Evolutionary conservation across 2,113 vertebrate species (phyloP), one percentile per base, ranked within the genome.

Genomic region (Atractosteus spatula): DNA sequence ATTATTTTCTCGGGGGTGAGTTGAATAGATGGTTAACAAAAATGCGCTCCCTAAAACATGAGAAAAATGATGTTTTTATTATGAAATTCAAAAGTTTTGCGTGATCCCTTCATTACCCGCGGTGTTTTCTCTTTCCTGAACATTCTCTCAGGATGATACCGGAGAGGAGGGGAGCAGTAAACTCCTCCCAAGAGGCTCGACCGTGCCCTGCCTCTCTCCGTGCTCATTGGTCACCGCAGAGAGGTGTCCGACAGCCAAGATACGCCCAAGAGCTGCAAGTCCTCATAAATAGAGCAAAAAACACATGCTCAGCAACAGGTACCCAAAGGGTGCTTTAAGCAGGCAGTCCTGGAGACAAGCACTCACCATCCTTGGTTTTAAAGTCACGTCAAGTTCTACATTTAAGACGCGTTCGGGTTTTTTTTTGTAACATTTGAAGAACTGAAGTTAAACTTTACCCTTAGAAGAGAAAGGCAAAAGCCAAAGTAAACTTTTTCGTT

Each of bases 121-220:
- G 29, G 29, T 29, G 29, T 29, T 29, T 63, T n/a, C 45, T 43
- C 55, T 44, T 68, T 67, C 56, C 14, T 63, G 67, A 67, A 79
- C 54, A 61, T 79, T 74, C 57, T 68, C 62, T 70, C 80, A 81
- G 81, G 82, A 80, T 81, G 80, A 71, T 79, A 78, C 79, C 85
- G 86, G 83, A 87, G 81, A 73, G 76, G 75, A 81, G 78, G 85
- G 82, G 81, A 83, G 83, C 59, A 75, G 81, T 80, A 84, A 82
- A 77, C 82, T 77, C 86, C 85, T 75, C 89, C 86, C 42, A 1
- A 17, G 4, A 7, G 42, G 75, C 64, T 8, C 16, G 41, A 41
- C 59, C 66, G 44, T 12, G n/a, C 62, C 45, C 78, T 55, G 62
- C 47, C 57, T n/a, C 57, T 2, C 10, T 12, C 17, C 12, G 6